Conservation (phyloP, 2,888 invertebrate genomes). For the Neoitamus cyanurus region DNA sequence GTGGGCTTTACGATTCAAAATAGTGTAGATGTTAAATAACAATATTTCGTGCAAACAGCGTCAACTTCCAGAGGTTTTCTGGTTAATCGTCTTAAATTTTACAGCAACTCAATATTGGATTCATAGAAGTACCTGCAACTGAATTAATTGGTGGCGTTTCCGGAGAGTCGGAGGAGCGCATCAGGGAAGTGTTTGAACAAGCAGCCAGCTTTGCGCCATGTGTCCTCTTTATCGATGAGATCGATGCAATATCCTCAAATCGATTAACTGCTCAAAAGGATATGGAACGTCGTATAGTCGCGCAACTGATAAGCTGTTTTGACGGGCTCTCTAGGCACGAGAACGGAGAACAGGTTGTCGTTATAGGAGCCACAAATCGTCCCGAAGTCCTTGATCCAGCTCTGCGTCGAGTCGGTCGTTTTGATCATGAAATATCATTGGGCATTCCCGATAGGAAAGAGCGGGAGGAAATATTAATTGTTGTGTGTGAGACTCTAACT, state of each 20-base stretch:
- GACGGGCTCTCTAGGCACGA: conserved; percentile 72
- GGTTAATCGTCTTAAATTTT: neutral
- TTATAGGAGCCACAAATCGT: conserved; percentile 96
- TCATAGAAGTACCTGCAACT: conserved; percentile 89
- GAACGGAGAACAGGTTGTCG: conserved; percentile 68
- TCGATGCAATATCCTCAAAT: conserved; percentile 95
- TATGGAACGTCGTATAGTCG: conserved; percentile 96
- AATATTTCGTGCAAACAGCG: neutral
- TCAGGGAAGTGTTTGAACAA: conserved; percentile 89
- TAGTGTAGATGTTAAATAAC: too few relatives aligned
- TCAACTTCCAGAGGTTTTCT: too few relatives aligned
- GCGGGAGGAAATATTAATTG: conserved; percentile 80
- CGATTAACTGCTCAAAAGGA: conserved; percentile 90
- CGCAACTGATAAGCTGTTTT: conserved; percentile 89
- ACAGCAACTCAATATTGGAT: conserved; percentile 83
- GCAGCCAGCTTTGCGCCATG: conserved; percentile 85
- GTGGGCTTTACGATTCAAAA: neutral
- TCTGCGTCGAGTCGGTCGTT: conserved; percentile 88
- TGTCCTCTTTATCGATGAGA: conserved; percentile 94
- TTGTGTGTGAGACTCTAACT: conserved; percentile 77
- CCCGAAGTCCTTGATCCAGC: conserved; percentile 94
- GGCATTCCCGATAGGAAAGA: conserved; percentile 92
- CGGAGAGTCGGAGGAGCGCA: conserved; percentile 94
- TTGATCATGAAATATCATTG: conserved; percentile 92
- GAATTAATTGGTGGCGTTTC: conserved; percentile 95